Evolutionary conservation across 2,113 vertebrate species (phyloP).

Genomic region (Calyptomena viridis): DNA sequence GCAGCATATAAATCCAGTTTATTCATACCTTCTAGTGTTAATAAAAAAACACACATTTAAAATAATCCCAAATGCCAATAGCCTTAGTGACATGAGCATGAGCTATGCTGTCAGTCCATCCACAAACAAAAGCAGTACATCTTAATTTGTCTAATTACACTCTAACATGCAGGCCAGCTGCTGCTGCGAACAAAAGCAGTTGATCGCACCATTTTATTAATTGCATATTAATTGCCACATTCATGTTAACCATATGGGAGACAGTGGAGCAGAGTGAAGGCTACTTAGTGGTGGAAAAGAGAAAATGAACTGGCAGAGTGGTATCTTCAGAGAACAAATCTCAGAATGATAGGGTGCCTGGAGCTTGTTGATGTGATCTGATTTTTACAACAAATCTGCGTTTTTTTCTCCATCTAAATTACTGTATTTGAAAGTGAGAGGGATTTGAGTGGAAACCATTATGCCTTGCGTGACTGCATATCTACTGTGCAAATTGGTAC

Average conservation of each 20-base stretch:
- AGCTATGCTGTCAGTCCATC: slow-evolving; percentile 37
- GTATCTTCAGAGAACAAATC: not conserved
- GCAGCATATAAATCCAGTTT: not conserved
- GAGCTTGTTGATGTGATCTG: not conserved
- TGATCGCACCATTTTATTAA: slow-evolving; percentile 67
- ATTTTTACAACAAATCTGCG: not conserved
- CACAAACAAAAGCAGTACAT: slow-evolving; percentile 11
- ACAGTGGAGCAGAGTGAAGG: slow-evolving; percentile 9
- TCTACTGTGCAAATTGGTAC: not conserved
- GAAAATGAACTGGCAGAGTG: not conserved
- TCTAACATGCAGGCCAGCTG: slow-evolving; percentile 65
- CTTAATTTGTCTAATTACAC: slow-evolving; percentile 64
- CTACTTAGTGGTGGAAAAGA: not conserved
- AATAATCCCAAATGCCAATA: slow-evolving; percentile 33
- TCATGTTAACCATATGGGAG: slow-evolving; percentile 63
- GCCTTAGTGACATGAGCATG: slow-evolving; percentile 29
- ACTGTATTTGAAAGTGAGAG: not conserved
- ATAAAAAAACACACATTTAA: not conserved
- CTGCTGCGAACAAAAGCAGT: slow-evolving; percentile 66
- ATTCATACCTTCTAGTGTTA: not conserved
- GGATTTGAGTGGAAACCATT: not conserved
- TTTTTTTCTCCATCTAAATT: not conserved
- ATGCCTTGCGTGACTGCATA: not conserved
- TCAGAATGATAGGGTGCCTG: not conserved
- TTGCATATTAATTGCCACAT: slow-evolving; percentile 63